These are phyloP conservation scores for Pithys albifrons DNA, from an alignment of 2,113 vertebrate genomes.

Conservation along the genomic window DNA sequence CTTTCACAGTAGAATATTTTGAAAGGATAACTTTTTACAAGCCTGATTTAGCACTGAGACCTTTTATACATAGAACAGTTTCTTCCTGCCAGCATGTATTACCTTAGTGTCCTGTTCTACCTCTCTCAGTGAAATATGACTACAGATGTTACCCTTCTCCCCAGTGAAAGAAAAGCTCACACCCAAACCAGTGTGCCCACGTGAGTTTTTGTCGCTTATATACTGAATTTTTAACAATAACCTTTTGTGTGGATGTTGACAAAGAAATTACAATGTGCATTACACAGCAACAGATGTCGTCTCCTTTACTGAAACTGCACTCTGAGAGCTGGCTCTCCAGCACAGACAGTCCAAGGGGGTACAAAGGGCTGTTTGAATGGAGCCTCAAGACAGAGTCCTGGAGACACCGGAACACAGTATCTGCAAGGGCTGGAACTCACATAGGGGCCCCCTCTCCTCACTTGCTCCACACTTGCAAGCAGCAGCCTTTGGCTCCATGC, in stretches of 20 bases:
- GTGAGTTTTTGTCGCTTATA: background rate
- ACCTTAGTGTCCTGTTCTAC: background rate
- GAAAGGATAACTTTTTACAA: background rate
- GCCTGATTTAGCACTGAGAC: background rate
- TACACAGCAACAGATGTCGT: background rate
- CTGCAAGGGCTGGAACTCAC: background rate
- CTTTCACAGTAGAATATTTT: background rate
- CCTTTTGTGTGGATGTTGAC: background rate
- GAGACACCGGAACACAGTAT: background rate
- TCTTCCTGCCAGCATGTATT: background rate
- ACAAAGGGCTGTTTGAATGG: background rate
- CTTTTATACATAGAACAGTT: background rate
- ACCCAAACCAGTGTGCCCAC: background rate
- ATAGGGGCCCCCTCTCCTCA: rapidly evolving
- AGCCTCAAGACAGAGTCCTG: background rate
- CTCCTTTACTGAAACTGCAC: background rate
- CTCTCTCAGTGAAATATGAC: background rate
- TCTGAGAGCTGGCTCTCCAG: background rate
- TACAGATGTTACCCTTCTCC: background rate
- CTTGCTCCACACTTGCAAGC: background rate
- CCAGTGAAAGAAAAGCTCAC: background rate
- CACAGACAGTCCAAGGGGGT: background rate
- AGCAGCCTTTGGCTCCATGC: background rate
- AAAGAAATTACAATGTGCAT: background rate
- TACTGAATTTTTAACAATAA: background rate